Conservation (phyloP, 2,113 vertebrate genomes). For the Pungitius pungitius region DNA sequence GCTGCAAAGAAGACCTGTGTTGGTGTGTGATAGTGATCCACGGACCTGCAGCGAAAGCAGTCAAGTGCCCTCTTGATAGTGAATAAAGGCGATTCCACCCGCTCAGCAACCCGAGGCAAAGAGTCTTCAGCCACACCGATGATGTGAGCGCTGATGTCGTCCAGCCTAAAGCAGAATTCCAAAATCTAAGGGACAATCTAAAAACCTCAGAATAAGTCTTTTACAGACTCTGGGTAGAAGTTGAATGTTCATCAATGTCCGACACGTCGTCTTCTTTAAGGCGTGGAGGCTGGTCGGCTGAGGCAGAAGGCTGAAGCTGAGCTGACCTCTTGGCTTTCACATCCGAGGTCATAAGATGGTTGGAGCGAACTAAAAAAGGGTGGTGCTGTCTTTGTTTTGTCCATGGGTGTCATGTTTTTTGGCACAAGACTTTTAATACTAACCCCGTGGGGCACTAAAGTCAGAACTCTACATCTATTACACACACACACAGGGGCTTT, state of each 20-base stretch:
- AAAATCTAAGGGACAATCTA: constrained; percentile 49
- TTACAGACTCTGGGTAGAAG: constrained; percentile 33
- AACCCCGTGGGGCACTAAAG: background rate
- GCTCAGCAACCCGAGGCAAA: constrained; percentile 49
- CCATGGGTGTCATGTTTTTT: background rate
- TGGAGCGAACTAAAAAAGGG: constrained; percentile 16
- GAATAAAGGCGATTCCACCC: constrained; percentile 40
- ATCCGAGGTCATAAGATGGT: constrained; percentile 5
- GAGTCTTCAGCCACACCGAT: constrained; percentile 49
- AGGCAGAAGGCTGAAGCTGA: constrained; percentile 45
- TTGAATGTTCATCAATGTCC: constrained; percentile 46
- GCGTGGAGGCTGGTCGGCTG: constrained; percentile 48
- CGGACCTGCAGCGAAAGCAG: constrained; percentile 36
- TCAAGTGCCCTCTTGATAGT: constrained; percentile 38
- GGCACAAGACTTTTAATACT: background rate
- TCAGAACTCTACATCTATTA: background rate
- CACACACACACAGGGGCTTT: background rate
- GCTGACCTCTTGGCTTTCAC: constrained; percentile 16
- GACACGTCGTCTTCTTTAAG: constrained; percentile 47
- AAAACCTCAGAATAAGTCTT: constrained; percentile 16
- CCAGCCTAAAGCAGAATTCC: constrained; percentile 36
- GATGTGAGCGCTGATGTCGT: constrained; percentile 17
- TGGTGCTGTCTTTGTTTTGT: constrained; percentile 1
- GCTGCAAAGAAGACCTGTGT: constrained; percentile 32
- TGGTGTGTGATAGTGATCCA: constrained; percentile 21